Evolutionary conservation across 2,113 vertebrate genomes (phyloP).

Genomic region (Urocitellus parryii): DNA sequence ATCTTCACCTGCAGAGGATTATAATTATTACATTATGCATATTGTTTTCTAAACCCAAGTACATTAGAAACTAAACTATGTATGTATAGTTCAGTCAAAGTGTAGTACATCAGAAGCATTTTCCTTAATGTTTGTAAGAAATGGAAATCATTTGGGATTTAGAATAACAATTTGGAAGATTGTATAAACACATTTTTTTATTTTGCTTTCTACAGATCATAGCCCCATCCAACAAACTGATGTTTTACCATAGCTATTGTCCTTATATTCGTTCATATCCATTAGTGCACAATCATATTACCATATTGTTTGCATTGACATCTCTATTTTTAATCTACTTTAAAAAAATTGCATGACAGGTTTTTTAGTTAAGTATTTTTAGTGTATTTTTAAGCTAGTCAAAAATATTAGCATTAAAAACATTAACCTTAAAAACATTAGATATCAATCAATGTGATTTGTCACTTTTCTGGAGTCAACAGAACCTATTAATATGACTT

Average conservation of each 20-base stretch:
- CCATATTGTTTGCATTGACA: neutral
- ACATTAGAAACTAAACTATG: neutral
- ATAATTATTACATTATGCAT: constrained; percentile 10
- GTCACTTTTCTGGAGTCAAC: neutral
- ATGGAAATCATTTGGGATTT: neutral
- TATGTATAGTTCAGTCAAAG: neutral
- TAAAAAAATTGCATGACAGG: neutral
- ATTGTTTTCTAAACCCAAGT: constrained; percentile 24
- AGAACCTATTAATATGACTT: neutral
- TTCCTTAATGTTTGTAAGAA: neutral
- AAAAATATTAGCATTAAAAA: neutral
- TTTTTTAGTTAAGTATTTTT: neutral
- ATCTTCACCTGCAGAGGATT: neutral
- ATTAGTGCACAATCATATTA: neutral
- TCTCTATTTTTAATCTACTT: constrained; percentile 18
- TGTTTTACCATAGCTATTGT: neutral
- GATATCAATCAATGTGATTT: neutral
- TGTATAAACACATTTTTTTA: neutral
- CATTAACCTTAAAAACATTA: constrained; percentile 25
- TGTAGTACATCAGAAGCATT: neutral
- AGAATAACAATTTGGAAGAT: neutral
- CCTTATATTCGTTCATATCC: neutral
- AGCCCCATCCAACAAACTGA: neutral
- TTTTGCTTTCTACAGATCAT: neutral
- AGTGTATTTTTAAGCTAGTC: neutral